Conservation (phyloP, 2,113 vertebrate genomes). For the Aptenodytes patagonicus region DNA sequence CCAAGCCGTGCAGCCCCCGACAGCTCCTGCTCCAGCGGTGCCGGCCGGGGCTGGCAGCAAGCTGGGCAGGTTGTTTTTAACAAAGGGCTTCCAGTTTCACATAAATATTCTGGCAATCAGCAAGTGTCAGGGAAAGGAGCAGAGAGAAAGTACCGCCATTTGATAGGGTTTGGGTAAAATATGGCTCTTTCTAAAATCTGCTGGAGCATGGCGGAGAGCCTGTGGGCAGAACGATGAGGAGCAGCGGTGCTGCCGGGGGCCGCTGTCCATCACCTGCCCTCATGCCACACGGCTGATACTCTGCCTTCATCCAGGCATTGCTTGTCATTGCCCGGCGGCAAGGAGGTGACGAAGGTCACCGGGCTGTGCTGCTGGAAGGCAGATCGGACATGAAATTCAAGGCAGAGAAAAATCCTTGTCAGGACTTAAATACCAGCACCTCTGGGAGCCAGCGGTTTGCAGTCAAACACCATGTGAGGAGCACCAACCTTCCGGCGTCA, state of each 20-base stretch:
- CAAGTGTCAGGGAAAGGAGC: constrained; percentile 14
- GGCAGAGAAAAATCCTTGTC: not conserved
- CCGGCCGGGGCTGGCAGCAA: not conserved
- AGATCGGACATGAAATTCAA: rapidly evolving
- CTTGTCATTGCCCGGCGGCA: not conserved
- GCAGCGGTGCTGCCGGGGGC: not conserved
- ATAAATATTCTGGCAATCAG: constrained; percentile 33
- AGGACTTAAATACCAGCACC: not conserved
- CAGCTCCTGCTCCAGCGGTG: rapidly evolving
- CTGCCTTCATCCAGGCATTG: not conserved
- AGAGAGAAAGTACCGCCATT: not conserved
- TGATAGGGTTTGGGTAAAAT: constrained; percentile 15
- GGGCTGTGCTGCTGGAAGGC: not conserved
- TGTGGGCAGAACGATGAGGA: not conserved
- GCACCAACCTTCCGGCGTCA: not conserved
- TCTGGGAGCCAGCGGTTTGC: not conserved
- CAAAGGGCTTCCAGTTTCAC: not conserved
- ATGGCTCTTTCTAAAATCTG: constrained; percentile 1
- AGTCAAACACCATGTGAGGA: not conserved
- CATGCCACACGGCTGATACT: rapidly evolving
- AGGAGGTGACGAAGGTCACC: not conserved
- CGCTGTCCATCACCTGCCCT: not conserved
- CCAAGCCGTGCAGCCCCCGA: rapidly evolving
- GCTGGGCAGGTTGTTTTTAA: not conserved
- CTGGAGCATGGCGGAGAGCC: not conserved